Percentiles rank a stretch among this genome's conserved stretches.
Conservation (phyloP, 1,140 invertebrate species). For the Triops cancriformis region DNA sequence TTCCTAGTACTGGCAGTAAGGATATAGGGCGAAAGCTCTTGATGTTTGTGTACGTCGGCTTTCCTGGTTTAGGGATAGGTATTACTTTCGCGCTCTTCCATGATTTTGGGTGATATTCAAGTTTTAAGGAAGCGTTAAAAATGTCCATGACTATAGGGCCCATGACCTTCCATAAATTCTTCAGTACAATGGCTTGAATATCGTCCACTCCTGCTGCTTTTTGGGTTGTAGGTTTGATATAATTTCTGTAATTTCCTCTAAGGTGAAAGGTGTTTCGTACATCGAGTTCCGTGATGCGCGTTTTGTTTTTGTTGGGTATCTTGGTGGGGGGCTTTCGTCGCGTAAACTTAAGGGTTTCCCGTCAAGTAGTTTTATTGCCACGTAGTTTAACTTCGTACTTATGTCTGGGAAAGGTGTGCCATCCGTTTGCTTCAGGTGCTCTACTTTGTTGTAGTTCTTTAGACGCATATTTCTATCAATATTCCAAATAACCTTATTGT, state of each 20-base stretch:
- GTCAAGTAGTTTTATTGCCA: background rate
- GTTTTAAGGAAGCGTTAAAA: background rate
- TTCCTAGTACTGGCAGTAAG: background rate
- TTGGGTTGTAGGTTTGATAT: background rate
- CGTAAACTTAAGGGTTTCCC: background rate
- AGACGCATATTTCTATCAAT: background rate
- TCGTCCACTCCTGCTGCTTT: constrained; percentile 18
- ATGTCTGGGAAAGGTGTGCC: background rate
- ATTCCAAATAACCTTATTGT: background rate
- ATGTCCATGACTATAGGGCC: background rate
- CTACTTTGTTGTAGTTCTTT: background rate
- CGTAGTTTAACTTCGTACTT: constrained; percentile 12
- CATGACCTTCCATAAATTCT: background rate
- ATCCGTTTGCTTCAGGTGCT: background rate
- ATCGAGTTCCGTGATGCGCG: background rate
- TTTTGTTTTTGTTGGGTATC: background rate
- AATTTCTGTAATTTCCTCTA: constrained; percentile 15
- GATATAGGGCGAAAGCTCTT: constrained; percentile 9
- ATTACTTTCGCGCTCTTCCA: constrained; percentile 19
- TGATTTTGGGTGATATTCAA: constrained; percentile 2
- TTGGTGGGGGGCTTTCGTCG: background rate
- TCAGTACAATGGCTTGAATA: background rate
- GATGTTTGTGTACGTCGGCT: background rate
- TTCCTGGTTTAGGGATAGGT: constrained; percentile 4
- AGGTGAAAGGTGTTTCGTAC: background rate